Base-by-base conservation (phyloP, 2,797 vertebrate species). In the Sitta carolinensis region DNA sequence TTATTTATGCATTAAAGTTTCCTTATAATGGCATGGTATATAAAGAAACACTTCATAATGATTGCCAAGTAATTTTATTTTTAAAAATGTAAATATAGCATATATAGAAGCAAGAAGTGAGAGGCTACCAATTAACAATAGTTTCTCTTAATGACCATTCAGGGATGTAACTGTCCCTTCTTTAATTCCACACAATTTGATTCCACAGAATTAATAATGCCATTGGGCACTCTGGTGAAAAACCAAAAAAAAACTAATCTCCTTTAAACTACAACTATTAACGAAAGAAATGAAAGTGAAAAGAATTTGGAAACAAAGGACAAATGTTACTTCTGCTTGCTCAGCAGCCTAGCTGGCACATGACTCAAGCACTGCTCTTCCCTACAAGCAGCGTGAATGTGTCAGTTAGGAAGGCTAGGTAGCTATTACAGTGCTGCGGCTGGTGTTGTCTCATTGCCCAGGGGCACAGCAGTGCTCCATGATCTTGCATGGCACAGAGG, bases 321-420 rank as follows among this genome's bases (percentile, higher is more conserved):
- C 10, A 76, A 55, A 75, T 26, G 11, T 38, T 51, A 30, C 30
- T 67, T 69, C 29, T 85, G 22, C 32, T 68, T 42, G 12, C 48
- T 66, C 27, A 62, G 30, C 29, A 74, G 54, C 42, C 27, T 2
- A 30, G 17, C n/a, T 42, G 3, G 1, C 25, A 57, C 6, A 10
- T 8, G 13, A 32, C 48, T 82, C 58, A 47, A 47, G 16, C 8
- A 1, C 69, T 0, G 4, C 10, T 34, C 21, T 85, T 63, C 1
- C 2, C 38, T 43, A n/a, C 13, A 27, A 36, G 47, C 0, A 0
- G 9, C 36, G 16, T 22, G 15, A 47, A 76, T 25, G 5, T 11
- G 19, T 29, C 1, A 11, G 29, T 34, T 30, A 42, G 54, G 29
- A 54, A 50, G 63, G 13, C 26, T 30, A n/a, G 47, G 45, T 2